Evolutionary conservation across 2,113 vertebrate genomes (phyloP), one percentile per base, ranked within the genome.

Genomic region (Dicentrarchus labrax): DNA sequence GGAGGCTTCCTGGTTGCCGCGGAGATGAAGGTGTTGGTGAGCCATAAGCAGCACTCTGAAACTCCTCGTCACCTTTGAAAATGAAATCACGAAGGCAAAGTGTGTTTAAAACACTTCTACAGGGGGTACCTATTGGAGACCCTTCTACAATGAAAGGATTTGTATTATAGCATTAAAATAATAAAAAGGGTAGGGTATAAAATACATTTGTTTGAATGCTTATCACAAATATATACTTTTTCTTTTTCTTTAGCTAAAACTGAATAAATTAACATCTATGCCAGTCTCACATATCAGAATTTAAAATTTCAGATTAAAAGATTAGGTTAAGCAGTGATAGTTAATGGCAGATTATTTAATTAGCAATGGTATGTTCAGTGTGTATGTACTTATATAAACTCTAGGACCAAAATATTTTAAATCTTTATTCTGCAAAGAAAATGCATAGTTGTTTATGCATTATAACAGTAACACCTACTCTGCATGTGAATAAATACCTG

Each of bases 31-130:
- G 85, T 0, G 93, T 78, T 1, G 92, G 92, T 9, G 94, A 95
- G 57, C 93, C 92, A 9, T 90, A 95, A 16, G 80, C 89, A n/a
- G 94, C 94, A 16, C 94, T 95, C 84, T 93, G 91, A 78, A 91
- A 95, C 0, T 95, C 93, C 0, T 95, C 94, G 39, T 95, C 94
- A 53, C 93, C 94, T 94, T 80, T 10, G 24, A 82, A 67, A 76
- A 80, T 16, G 1, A 86, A 59, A 80, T 0, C 15, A 62, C 9
- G 50, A 38, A 47, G 13, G 0, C 39, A 16, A 50, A 65, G 2
- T 8, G 8, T 30, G 8, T 53, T 65, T 68, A 64, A 78, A 76
- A 21, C 15, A 41, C 12, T 22, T 22, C 10, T 57, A 50, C 8
- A 65, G 47, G 36, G 1, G 8, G 1, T 7, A 38, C 30, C 30